Evolutionary conservation across 1,140 invertebrate genomes (phyloP), one percentile per base, ranked within the genome.

Genomic region (Andrena cerasifolii): DNA sequence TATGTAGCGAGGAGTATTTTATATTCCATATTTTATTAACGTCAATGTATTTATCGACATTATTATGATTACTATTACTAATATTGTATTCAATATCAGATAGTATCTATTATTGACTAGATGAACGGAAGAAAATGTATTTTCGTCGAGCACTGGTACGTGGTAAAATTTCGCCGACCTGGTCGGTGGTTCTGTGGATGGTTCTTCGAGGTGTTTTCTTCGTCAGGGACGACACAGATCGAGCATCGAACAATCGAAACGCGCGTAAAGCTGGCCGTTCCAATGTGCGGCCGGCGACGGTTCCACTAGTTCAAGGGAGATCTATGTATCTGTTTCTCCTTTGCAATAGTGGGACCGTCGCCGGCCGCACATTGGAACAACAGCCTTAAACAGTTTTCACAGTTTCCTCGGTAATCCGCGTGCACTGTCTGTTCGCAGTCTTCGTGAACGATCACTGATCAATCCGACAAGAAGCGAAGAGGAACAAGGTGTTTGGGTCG

Each of bases 1-100:
- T 89, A 88, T 90, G 83, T 90, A 89, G 86, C 79, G 79, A 77
- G 89, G 82, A 90, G 63, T 89, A 89, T 90, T 90, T 89, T 89
- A 89, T 90, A 87, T 90, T 88, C 85, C 75, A 88, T 83, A 87
- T 87, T 89, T 89, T 88, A 88, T 83, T 77, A 83, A 85, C 77
- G 70, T 76, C 74, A 84, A 75, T 61, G 18, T 85, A 77, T 83
- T 79, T 80, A 78, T 86, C 75, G 82, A 70, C 78, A 84, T 89
- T 87, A 88, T 79, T 79, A 85, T 87, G n/a, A n/a, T n/a, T n/a
- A n/a, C n/a, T 86, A 85, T 86, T 86, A 89, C 81, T 83, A 77
- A 73, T 79, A 81, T 86, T 71, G 82, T 85, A 75, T 75, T 75
- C 26, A 65, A 18, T 74, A 63, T 71, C 8, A n/a, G 58, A 51